phyloP scores from a whole-genome alignment of 2,888 invertebrate genomes.

The Drosophila sordidapex region DNA sequence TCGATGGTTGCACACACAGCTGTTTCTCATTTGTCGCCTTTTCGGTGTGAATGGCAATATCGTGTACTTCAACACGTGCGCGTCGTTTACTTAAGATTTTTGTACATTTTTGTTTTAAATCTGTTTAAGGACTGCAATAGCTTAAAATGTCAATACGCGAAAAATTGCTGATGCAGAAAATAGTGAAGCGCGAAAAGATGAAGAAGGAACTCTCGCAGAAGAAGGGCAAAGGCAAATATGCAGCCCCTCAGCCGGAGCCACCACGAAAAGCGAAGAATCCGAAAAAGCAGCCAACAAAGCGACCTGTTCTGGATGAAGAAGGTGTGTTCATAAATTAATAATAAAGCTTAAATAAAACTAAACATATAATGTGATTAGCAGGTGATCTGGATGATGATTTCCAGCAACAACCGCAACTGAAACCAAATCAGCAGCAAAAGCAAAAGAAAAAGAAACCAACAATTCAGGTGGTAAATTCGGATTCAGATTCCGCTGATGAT shows the following conservation, averaged over 20 bases:
- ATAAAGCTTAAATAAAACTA: neutral
- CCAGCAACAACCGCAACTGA: constrained; percentile 67
- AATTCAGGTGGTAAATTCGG: constrained; percentile 73
- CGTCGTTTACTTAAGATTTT: constrained; percentile 42
- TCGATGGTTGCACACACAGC: constrained; percentile 31
- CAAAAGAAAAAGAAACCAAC: constrained; percentile 66
- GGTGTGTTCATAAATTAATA: constrained; percentile 38
- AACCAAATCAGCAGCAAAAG: constrained; percentile 60
- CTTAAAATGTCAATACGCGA: constrained; percentile 85
- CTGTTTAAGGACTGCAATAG: constrained; percentile 16
- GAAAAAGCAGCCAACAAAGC: constrained; percentile 36
- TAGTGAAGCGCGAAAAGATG: constrained; percentile 91
- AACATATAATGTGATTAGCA: constrained; percentile 11
- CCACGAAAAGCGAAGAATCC: constrained; percentile 36
- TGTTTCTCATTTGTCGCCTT: neutral
- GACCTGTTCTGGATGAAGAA: constrained; percentile 41
- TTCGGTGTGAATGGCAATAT: constrained; percentile 39
- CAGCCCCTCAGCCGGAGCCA: constrained; percentile 4
- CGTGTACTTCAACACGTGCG: constrained; percentile 68
- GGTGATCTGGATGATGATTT: constrained; percentile 76
- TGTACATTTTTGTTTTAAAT: constrained; percentile 36
- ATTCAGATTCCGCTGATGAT: constrained; percentile 52
- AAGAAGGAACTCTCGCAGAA: constrained; percentile 88
- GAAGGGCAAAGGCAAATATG: constrained; percentile 84
- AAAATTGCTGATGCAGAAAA: constrained; percentile 91